These are phyloP conservation scores for Ramphastos sulfuratus DNA, from an alignment of 2,113 vertebrate genomes.

Conservation along the genomic window DNA sequence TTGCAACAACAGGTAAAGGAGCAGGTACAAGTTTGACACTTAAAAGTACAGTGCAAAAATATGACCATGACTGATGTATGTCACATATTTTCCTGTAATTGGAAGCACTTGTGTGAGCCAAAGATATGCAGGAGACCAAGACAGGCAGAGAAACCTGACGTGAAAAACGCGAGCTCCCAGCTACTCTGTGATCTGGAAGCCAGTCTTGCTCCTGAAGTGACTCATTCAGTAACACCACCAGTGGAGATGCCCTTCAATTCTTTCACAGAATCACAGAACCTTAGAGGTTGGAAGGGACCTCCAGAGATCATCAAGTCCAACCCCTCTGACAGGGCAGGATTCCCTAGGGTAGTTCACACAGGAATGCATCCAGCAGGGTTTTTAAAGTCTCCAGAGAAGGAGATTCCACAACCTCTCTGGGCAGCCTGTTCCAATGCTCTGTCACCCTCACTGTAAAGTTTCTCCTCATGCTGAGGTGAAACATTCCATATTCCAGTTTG, in stretches of 20 bases:
- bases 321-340: no score
- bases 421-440: no score
- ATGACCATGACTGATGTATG: not conserved
- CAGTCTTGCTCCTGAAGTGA: not conserved
- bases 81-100: not conserved
- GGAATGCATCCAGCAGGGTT: no score
- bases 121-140: not conserved
- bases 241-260: constrained; percentile 10
- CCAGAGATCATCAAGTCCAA: no score
- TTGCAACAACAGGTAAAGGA: not conserved
- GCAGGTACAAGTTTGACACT: not conserved
- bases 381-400: no score
- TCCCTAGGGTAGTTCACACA: no score
- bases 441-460: no score
- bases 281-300: no score
- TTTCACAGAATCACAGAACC: not conserved
- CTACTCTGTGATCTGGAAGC: not conserved
- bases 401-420: no score
- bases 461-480: no score
- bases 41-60: not conserved
- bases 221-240: not conserved
- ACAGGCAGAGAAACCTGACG: not conserved
- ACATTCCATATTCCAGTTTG: no score
- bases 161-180: not conserved
- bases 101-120: not conserved